phyloP scores from a whole-genome alignment of 2,888 invertebrate genomes.

The Myopa testacea region DNA sequence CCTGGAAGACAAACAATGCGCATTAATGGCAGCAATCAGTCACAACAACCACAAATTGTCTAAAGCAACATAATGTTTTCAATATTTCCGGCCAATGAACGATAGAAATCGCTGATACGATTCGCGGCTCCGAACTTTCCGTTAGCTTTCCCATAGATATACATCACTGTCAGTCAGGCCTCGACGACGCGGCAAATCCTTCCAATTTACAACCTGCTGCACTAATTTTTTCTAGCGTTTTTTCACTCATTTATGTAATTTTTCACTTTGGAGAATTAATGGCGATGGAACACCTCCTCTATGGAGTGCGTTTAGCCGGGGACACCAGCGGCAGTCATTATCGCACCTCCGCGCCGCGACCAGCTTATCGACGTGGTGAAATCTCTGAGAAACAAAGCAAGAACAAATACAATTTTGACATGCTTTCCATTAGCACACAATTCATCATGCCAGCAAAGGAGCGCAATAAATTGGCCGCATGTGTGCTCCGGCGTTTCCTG shows the following conservation, averaged over 20 bases:
- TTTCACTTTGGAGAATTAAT: slow-evolving; percentile 46
- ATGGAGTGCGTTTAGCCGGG: slow-evolving; percentile 48
- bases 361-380: slow-evolving; percentile 8
- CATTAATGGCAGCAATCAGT: slow-evolving; percentile 46
- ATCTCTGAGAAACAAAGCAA: slow-evolving; percentile 28
- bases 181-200: slow-evolving; percentile 41
- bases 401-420: slow-evolving; percentile 60
- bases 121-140: not conserved
- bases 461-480: slow-evolving; percentile 2
- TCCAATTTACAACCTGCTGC: slow-evolving; percentile 42
- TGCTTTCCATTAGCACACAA: slow-evolving; percentile 68
- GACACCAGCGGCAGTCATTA: slow-evolving; percentile 43
- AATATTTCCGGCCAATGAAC: slow-evolving; percentile 54
- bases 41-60: slow-evolving; percentile 34
- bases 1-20: slow-evolving; percentile 36
- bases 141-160: slow-evolving; percentile 31
- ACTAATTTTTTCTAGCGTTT: not conserved
- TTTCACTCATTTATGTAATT: slow-evolving; percentile 46
- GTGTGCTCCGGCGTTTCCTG: slow-evolving; percentile 2
- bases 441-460: slow-evolving; percentile 56
- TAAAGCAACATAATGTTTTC: slow-evolving; percentile 15
- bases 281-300: slow-evolving; percentile 34
- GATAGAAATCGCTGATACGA: slow-evolving; percentile 52
- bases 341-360: slow-evolving; percentile 27
- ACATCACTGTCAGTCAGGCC: slow-evolving; percentile 26